Base-by-base conservation (phyloP, 2,113 vertebrate genomes). In the Nettapus auritus region DNA sequence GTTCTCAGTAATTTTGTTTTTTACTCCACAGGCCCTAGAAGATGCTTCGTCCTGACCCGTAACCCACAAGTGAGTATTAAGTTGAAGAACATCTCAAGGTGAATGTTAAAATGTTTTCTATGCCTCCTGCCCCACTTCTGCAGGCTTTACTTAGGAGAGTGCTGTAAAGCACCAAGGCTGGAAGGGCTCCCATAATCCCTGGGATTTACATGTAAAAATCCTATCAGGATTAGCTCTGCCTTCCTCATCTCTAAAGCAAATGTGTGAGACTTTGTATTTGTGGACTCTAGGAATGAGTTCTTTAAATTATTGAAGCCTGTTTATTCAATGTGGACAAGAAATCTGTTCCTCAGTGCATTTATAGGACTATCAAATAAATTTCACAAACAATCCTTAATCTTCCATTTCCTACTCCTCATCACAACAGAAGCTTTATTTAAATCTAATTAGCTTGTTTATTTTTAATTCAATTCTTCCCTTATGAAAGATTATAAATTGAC, bases 291-390 rank as follows among this genome's bases (percentile, higher is more conserved):
- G 26, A 85, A 25, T 38, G 87, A 93, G 0, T 70, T 88, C n/a
- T 82, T 74, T 82, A 62, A 88, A 70, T 74, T 67, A 80, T 23
- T 10, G 23, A 86, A 86, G n/a, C 8, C 36, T 82, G 48, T 42
- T 93, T 79, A 67, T 89, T 92, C 67, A 52, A 20, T n/a, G 48
- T 18, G 21, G 8, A 79, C 33, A 86, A 74, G 33, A 88, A 93
- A 84, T 71, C 48, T 62, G 40, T 66, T 94, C 64, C 52, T 86
- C 2, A 0, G 18, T 76, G 60, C 60, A 5, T 87, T 95, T 57
- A 73, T n/a, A 79, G 36, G 11, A 83, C 55, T 94, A n/a, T 1
- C 53, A 76, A 80, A 94, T 89, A 83, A 88, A 96, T 77, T 89
- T 69, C 66, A 55, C 9, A 56, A 63, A 69, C 20, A 66, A 69